Evolutionary conservation across 2,797 vertebrate genomes (phyloP).

Genomic region (Epinephelus malabaricus): DNA sequence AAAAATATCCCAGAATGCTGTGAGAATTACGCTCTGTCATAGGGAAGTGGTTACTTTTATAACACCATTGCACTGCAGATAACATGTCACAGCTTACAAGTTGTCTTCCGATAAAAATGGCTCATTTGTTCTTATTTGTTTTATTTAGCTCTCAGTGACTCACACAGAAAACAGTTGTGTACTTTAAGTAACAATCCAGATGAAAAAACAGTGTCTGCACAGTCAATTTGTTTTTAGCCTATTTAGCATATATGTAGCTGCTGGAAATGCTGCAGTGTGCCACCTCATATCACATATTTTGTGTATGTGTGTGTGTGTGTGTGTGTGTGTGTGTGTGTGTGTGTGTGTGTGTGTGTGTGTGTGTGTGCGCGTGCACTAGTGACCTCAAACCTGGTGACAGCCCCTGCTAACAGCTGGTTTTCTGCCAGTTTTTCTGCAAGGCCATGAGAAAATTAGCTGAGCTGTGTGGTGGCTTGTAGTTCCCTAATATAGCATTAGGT

Average conservation of each 20-base stretch:
- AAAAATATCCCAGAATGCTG: slow-evolving; percentile 66
- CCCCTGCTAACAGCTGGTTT: slow-evolving; percentile 66
- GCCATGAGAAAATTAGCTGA: slow-evolving; percentile 73
- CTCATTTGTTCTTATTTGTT: slow-evolving; percentile 68
- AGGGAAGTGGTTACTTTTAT: slow-evolving; percentile 69
- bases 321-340: slow-evolving; percentile 1
- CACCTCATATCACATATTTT: slow-evolving; percentile 16
- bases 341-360: background rate
- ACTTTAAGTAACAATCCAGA: slow-evolving; percentile 21
- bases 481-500: slow-evolving; percentile 65
- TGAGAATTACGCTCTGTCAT: slow-evolving; percentile 72
- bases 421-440: slow-evolving; percentile 75
- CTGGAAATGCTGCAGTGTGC: slow-evolving; percentile 41
- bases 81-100: slow-evolving; percentile 56
- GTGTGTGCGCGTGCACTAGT: slow-evolving; percentile 20
- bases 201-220: slow-evolving; percentile 11
- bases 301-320: background rate
- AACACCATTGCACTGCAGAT: slow-evolving; percentile 48
- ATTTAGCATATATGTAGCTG: slow-evolving; percentile 40
- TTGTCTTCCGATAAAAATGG: slow-evolving; percentile 53
- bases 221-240: slow-evolving; percentile 45
- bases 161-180: slow-evolving; percentile 31
- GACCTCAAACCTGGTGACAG: slow-evolving; percentile 63
- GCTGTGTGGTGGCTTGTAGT: slow-evolving; percentile 53
- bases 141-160: slow-evolving; percentile 35